Conservation (phyloP, 2,113 vertebrate species). For the Globicephala melas region DNA sequence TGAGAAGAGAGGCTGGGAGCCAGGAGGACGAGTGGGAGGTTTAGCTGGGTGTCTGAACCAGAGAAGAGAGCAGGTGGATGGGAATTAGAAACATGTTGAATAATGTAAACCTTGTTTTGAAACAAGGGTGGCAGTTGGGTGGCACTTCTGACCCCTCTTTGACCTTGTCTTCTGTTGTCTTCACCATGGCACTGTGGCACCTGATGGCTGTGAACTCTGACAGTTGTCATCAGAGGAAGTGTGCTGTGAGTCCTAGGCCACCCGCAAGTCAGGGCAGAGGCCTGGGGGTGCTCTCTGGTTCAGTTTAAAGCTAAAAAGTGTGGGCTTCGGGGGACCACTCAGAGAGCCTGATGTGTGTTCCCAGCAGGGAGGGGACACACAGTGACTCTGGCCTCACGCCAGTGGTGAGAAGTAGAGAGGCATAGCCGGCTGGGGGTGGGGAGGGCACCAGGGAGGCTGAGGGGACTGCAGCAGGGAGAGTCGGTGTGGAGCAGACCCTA, state of each 20-base stretch:
- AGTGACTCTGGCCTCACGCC: accelerated
- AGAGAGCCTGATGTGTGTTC: neutral
- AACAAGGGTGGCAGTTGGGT: neutral
- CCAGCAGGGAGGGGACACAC: neutral
- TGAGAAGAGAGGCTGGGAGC: too few relatives aligned
- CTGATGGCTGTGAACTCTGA: neutral
- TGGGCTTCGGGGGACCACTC: neutral
- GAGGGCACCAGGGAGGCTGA: neutral
- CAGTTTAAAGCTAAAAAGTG: neutral
- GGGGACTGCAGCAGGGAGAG: neutral
- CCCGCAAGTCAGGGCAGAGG: too few relatives aligned
- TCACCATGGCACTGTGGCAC: neutral
- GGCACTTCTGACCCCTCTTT: neutral
- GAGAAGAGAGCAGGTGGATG: neutral
- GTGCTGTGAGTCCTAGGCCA: neutral
- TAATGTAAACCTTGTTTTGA: neutral
- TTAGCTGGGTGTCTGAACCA: neutral
- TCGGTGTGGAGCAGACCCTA: neutral
- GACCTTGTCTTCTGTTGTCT: neutral
- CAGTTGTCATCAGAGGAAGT: neutral
- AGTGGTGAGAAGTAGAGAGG: neutral
- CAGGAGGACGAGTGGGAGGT: neutral
- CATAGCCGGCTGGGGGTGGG: neutral
- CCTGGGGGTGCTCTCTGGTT: neutral
- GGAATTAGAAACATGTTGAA: neutral